Conservation (phyloP, 2,113 vertebrate genomes). For the Hydropotes inermis region DNA sequence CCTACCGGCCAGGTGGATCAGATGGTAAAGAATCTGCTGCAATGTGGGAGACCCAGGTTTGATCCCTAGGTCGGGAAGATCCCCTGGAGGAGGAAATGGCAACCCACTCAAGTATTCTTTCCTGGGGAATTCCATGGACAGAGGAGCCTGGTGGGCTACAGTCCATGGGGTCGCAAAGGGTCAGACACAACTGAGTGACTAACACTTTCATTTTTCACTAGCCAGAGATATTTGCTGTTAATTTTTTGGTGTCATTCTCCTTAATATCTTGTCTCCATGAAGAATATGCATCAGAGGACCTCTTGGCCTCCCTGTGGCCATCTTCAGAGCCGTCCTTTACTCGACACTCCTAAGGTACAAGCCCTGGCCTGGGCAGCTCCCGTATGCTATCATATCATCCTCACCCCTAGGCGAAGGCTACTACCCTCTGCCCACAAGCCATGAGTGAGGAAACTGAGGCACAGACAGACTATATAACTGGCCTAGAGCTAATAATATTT, state of each 20-base stretch:
- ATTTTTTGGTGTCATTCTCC: neutral
- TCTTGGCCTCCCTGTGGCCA: neutral
- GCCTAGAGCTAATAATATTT: neutral
- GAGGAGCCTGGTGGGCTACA: neutral
- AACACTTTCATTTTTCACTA: neutral
- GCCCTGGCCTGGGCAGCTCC: neutral
- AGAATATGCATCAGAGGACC: neutral
- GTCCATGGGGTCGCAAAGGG: neutral
- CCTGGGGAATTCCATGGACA: neutral
- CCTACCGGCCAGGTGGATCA: neutral
- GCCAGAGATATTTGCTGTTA: neutral
- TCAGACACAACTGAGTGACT: neutral
- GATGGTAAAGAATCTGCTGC: neutral
- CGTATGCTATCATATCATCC: neutral
- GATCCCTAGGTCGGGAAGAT: neutral
- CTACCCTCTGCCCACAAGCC: neutral
- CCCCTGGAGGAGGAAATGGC: neutral
- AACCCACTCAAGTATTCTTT: neutral
- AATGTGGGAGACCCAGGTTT: neutral
- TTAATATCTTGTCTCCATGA: neutral
- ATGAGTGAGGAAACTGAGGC: neutral
- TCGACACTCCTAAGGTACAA: neutral
- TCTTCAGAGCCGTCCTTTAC: neutral
- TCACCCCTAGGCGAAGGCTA: fast-evolving
- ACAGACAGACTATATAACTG: neutral